Conservation (phyloP, 2,888 invertebrate species). For the Leptinotarsa juncta region DNA sequence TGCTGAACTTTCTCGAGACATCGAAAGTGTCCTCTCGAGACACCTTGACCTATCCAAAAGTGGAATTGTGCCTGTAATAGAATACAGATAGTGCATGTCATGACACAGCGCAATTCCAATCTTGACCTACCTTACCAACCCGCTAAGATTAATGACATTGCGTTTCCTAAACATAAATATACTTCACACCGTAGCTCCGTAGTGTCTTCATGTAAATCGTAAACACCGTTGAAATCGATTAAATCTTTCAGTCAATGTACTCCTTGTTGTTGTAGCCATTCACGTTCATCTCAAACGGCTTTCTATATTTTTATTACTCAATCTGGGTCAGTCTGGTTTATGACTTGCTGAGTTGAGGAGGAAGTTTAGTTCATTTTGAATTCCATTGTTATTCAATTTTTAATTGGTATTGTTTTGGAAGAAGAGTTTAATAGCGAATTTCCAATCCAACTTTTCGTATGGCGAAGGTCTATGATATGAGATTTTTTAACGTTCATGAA, state of each 20-base stretch:
- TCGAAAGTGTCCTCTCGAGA: slow-evolving; percentile 17
- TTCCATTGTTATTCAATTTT: not conserved
- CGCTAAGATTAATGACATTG: slow-evolving; percentile 63
- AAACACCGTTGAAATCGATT: slow-evolving; percentile 33
- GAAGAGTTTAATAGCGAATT: no score
- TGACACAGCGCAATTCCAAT: slow-evolving; percentile 60
- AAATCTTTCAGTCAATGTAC: slow-evolving; percentile 12
- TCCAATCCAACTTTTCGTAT: no score
- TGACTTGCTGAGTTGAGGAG: not conserved
- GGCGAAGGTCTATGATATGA: no score
- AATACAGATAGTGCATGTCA: slow-evolving; percentile 58
- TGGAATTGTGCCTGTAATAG: slow-evolving; percentile 50
- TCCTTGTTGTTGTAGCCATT: slow-evolving; percentile 6
- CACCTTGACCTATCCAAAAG: slow-evolving; percentile 54
- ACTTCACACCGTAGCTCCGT: slow-evolving; percentile 33
- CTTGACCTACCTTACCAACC: slow-evolving; percentile 61
- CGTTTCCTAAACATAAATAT: slow-evolving; percentile 44
- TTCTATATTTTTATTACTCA: not conserved
- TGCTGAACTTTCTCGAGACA: slow-evolving; percentile 8
- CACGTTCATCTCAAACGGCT: not conserved
- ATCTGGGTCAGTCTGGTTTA: slow-evolving; percentile 15
- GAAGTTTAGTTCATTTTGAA: not conserved
- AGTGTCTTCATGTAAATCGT: slow-evolving; percentile 43
- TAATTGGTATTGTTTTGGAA: no score
- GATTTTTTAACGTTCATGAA: no score